Conservation (phyloP, 2,797 vertebrate species). For the Psittacula echo region DNA sequence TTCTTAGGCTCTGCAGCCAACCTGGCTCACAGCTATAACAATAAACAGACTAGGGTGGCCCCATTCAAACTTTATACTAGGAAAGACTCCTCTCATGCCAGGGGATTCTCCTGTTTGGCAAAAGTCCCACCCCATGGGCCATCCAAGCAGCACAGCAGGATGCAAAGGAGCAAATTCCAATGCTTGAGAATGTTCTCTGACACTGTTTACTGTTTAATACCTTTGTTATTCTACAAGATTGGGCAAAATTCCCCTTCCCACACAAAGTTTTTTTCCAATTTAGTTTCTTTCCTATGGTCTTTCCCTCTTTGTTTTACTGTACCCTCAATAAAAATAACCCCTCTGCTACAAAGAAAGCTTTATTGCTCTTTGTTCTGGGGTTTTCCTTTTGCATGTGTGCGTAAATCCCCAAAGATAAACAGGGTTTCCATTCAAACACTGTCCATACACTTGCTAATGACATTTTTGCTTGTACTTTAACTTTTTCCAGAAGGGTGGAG, state of each 20-base stretch:
- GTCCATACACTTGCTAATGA: not conserved
- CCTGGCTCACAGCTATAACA: not conserved
- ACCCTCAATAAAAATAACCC: not conserved
- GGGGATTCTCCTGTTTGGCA: not conserved
- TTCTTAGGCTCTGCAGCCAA: not conserved
- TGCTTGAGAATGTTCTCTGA: not conserved
- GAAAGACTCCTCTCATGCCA: not conserved
- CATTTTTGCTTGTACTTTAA: not conserved
- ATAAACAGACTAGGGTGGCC: not conserved
- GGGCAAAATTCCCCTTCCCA: not conserved
- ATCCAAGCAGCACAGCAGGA: not conserved
- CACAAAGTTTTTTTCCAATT: not conserved
- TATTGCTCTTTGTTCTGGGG: not conserved
- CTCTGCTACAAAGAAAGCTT: not conserved
- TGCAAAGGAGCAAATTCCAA: not conserved
- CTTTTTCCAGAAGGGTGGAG: not conserved
- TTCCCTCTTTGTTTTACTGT: not conserved
- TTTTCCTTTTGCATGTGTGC: not conserved
- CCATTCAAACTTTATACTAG: not conserved
- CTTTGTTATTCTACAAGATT: not conserved
- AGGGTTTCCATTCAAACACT: not conserved
- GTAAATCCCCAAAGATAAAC: not conserved
- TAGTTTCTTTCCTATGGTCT: not conserved
- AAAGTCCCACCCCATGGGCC: not conserved
- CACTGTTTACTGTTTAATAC: not conserved